Conservation (phyloP, 2,113 vertebrate species). For the Plestiodon gilberti region DNA sequence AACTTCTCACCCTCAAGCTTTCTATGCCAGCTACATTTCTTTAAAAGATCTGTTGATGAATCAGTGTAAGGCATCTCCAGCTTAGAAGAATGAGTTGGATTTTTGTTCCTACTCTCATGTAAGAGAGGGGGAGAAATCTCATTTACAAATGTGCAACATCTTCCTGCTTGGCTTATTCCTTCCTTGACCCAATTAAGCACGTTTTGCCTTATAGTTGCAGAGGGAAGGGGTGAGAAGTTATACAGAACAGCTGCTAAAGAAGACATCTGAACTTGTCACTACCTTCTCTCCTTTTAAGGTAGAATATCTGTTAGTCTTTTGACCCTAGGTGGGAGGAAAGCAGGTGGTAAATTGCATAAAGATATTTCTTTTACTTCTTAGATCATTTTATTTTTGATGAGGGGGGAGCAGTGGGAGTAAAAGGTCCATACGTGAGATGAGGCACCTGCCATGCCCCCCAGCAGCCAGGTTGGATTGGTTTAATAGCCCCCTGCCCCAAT, state of each 20-base stretch:
- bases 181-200: neutral
- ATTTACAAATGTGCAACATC: neutral
- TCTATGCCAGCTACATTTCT: neutral
- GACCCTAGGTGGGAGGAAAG: neutral
- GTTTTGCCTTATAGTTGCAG: neutral
- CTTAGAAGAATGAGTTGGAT: too few species aligned
- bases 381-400: neutral
- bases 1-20: neutral
- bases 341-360: neutral
- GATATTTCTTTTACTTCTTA: neutral
- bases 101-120: neutral
- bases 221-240: neutral
- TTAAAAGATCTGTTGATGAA: rapidly evolving
- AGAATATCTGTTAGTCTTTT: neutral
- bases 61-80: neutral
- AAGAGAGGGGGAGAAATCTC: neutral
- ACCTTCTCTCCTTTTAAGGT: neutral
- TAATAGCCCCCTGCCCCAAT: neutral
- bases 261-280: neutral
- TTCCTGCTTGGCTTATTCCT: neutral
- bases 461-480: neutral
- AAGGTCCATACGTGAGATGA: neutral
- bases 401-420: neutral
- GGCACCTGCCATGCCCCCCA: neutral
- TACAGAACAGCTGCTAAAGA: neutral